Evolutionary conservation across 2,888 invertebrate species (phyloP), one percentile per base, ranked within the genome.

Genomic region (Lasioglossum villosulum): DNA sequence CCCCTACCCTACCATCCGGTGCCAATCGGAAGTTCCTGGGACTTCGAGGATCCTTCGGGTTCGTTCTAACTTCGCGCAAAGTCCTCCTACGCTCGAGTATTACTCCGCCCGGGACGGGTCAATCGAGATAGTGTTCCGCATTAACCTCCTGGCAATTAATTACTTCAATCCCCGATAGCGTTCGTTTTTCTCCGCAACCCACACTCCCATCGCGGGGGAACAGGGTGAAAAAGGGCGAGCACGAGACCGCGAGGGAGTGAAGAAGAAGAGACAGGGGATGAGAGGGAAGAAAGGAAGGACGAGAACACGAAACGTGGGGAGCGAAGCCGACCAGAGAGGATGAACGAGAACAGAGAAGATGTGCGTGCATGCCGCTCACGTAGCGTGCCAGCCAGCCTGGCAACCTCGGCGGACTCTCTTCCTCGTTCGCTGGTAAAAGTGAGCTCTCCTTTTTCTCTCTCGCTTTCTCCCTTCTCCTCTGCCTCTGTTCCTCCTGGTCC

Each of bases 341-440:
- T 52, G 78, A 86, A 75, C 75, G 75, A 83, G 79, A 85, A 72
- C 83, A 83, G 80, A 85, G 82, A 86, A 88, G 91, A 94, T 92
- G 94, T 94, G 94, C 94, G 94, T 94, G 94, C 92, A 94, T 94
- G 94, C 94, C 87, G 93, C 93, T 94, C 94, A 94, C 94, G 94
- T 94, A 94, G 94, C 93, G 93, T 94, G 94, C 92, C 92, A 91
- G 91, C 90, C 90, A 89, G 88, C 78, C 90, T 90, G 88, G 85
- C 88, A 89, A 84, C 84, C 86, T 84, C 34, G 6, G 42, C 73
- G 75, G 75, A 82, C 88, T 87, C 89, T 80, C 77, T 82, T 74
- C 82, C 78, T 86, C 86, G 73, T 80, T 66, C 45, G 77, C 63
- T 71, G 82, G 85, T 85, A 88, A 85, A 89, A 89, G 84, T 81